Evolutionary conservation across 2,888 invertebrate genomes (phyloP).

Genomic region (Drosophila antonietae): DNA sequence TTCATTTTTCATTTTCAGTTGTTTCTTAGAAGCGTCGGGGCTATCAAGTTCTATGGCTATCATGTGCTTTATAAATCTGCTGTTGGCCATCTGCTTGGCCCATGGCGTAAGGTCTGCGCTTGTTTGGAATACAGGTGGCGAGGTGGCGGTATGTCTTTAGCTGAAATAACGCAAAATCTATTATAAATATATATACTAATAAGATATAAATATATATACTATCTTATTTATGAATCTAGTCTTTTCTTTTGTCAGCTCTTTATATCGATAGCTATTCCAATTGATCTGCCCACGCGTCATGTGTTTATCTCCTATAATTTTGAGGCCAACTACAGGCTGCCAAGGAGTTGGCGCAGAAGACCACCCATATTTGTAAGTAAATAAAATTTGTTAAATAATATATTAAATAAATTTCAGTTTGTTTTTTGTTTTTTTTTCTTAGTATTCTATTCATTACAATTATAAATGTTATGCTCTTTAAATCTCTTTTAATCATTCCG

Average conservation of each 20-base stretch:
- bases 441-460: not conserved
- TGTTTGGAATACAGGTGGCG: constrained; percentile 61
- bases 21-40: not conserved
- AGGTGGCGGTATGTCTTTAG: constrained; percentile 41
- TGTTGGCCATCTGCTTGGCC: constrained; percentile 5
- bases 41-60: not conserved
- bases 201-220: not conserved
- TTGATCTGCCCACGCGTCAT: constrained; percentile 88
- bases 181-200: not conserved
- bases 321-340: constrained; percentile 88
- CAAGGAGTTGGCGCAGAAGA: constrained; percentile 85
- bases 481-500: too few relatives aligned
- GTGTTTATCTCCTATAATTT: constrained; percentile 91
- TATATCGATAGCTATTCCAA: constrained; percentile 89
- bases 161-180: not conserved
- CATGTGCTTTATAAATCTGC: constrained; percentile 1
- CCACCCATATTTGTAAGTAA: constrained; percentile 69
- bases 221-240: not conserved
- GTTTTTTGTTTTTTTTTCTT: not conserved
- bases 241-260: constrained; percentile 86
- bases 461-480: not conserved
- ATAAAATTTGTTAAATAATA: not conserved
- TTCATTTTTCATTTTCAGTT: constrained; percentile 40
- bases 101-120: constrained; percentile 25
- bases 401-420: not conserved